Evolutionary conservation across 2,113 vertebrate genomes (phyloP).

Genomic region (Thalassarche chlororhynchos): DNA sequence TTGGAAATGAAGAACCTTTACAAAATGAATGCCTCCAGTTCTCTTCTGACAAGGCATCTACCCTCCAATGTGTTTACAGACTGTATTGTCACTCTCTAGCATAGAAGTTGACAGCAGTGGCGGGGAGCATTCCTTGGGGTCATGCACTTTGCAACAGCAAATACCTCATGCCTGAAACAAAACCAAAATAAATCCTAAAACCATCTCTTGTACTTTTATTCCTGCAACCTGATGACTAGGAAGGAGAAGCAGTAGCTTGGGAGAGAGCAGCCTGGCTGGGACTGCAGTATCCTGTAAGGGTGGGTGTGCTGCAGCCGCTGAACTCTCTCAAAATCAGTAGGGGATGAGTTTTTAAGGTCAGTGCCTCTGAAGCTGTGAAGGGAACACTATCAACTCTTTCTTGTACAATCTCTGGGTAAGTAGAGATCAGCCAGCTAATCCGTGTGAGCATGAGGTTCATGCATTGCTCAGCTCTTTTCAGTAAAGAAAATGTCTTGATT

Average conservation of each 20-base stretch:
- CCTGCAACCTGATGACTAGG: not conserved
- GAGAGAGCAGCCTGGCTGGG: not conserved
- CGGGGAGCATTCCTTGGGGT: not conserved
- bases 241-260: not conserved
- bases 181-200: not conserved
- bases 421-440: not conserved
- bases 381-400: not conserved
- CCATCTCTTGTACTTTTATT: not conserved
- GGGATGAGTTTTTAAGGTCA: not conserved
- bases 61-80: not conserved
- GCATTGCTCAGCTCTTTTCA: not conserved
- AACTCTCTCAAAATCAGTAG: not conserved
- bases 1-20: constrained; percentile 6
- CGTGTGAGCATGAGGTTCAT: not conserved
- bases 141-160: constrained; percentile 1
- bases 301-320: not conserved
- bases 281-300: not conserved
- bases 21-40: not conserved
- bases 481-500: not conserved
- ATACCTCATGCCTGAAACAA: constrained; percentile 1
- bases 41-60: not conserved
- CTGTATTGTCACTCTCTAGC: not conserved
- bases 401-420: not conserved
- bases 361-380: not conserved
- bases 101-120: not conserved